Evolutionary conservation across 2,113 vertebrate species (phyloP).

Genomic region (Pseudopodoces humilis): DNA sequence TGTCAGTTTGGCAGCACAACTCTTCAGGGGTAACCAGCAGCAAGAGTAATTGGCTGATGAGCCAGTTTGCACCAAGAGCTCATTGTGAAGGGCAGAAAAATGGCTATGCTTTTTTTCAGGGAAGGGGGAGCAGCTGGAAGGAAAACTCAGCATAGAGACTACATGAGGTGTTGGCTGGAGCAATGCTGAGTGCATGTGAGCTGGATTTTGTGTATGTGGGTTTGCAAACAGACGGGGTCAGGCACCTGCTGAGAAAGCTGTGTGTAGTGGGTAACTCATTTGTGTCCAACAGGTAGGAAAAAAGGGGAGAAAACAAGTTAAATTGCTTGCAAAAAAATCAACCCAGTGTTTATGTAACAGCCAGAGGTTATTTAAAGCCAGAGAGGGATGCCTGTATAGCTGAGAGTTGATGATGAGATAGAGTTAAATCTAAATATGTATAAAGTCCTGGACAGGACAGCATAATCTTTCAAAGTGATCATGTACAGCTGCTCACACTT

Average conservation of each 20-base stretch:
- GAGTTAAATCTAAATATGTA: not conserved
- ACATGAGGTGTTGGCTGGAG: not conserved
- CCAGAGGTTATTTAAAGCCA: not conserved
- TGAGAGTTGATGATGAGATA: not conserved
- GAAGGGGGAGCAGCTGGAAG: not conserved
- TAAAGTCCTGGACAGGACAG: not conserved
- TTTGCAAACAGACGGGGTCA: not conserved
- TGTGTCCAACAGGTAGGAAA: not conserved
- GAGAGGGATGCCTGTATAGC: not conserved
- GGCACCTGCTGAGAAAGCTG: not conserved
- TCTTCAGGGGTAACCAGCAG: not conserved
- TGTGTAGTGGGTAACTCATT: accelerated
- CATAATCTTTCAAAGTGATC: not conserved
- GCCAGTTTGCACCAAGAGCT: not conserved
- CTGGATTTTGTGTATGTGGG: not conserved
- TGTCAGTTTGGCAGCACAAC: not conserved
- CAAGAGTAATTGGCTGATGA: not conserved
- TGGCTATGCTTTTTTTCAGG: not conserved
- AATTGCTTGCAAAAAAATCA: not conserved
- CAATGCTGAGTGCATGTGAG: not conserved
- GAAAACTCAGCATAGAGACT: too few relatives aligned
- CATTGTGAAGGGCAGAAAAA: not conserved
- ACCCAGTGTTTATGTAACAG: not conserved
- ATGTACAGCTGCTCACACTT: not conserved
- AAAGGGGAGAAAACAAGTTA: not conserved